Base-by-base conservation (phyloP, 2,797 vertebrate species). In the Phylloscopus collybita region DNA sequence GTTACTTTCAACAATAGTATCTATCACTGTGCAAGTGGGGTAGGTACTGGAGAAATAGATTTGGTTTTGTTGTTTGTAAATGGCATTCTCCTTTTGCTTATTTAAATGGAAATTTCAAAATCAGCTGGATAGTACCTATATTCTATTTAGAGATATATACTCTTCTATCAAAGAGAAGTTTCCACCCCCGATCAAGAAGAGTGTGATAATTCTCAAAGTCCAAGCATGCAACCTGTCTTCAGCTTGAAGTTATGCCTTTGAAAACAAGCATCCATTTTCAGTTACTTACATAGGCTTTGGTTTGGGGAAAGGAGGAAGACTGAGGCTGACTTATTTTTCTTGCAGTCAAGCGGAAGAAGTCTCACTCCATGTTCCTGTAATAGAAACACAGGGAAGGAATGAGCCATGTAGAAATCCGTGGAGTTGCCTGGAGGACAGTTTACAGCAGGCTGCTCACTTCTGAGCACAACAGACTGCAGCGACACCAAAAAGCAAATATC, bases 381-480 rank as follows among this genome's bases (percentile, higher is more conserved):
- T 6, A 92, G 95, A 92, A 83, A 85, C 26, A 25, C 30, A 44
- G 40, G 61, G 71, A 54, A 91, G 64, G 66, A 93, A 85, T 0
- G 5, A 92, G 61, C 9, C 11, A 38, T 25, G 30, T 16, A 62
- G 82, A 89, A 92, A 89, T 91, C 51, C 94, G 61, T 11, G 32
- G 47, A 92, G 53, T 30, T 92, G 74, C 86, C 84, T 74, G 74
- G 44, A 91, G 81, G 95, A 92, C 86, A 85, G 57, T 81, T 95
- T 95, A 85, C 54, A 85, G 66, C 56, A 74, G 54, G 11, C 79
- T 96, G 90, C 90, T 82, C 83, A 79, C 74, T 75, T 82, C 44
- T 86, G 60, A 88, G 16, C 40, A 64, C 61, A 90, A 57, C 21
- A 90, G 72, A 53, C 51, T 64, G 78, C 6, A 74, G 50, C 38